Conservation (phyloP, 1,140 invertebrate genomes). For the Orchestia grillus region DNA sequence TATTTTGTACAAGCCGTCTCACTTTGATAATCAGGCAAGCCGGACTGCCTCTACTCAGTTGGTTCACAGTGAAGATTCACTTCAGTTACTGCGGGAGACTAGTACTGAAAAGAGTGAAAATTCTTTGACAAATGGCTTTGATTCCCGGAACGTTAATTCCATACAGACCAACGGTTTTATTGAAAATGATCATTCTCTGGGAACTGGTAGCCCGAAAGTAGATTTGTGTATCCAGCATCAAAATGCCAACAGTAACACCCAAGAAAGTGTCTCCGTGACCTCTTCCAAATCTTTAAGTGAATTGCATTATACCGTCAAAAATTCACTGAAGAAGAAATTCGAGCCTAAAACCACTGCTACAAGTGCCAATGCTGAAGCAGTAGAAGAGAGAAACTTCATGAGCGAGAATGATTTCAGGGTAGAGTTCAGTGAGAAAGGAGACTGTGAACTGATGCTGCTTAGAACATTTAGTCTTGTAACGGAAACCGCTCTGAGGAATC, state of each 20-base stretch:
- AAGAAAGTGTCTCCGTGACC: neutral
- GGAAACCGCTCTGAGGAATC: neutral
- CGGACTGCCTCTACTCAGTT: neutral
- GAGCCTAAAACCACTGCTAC: neutral
- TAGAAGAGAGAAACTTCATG: neutral
- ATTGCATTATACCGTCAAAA: neutral
- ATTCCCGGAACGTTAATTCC: neutral
- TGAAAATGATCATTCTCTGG: neutral
- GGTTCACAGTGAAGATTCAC: neutral
- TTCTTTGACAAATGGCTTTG: neutral
- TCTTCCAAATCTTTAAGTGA: neutral
- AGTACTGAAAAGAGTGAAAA: neutral
- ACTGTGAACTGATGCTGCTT: neutral
- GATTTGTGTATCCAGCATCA: neutral
- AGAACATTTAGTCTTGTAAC: neutral
- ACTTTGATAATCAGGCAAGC: neutral
- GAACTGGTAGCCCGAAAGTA: too few species aligned
- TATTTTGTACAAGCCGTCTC: constrained; percentile 16
- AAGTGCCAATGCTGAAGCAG: neutral
- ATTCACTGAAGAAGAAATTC: neutral
- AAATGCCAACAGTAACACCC: neutral
- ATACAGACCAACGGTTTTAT: neutral
- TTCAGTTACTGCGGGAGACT: neutral
- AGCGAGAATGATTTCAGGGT: neutral
- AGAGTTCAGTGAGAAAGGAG: neutral